Base-by-base conservation (phyloP, 2,888 invertebrate species). In the Rhorus exstirpatorius region DNA sequence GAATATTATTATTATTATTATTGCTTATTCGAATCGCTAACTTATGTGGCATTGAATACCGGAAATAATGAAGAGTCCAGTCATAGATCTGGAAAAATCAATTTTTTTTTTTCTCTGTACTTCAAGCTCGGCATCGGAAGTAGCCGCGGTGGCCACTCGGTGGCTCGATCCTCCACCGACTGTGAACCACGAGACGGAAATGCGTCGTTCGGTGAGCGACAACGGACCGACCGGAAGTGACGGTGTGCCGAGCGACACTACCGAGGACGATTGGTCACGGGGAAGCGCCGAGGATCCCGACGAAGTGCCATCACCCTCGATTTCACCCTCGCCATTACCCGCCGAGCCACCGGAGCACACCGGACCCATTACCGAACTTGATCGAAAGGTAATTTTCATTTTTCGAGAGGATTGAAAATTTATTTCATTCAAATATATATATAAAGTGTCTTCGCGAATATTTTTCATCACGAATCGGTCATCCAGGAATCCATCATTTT, bases 251-350 rank as follows among this genome's bases (percentile, higher is more conserved):
- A 94, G 94, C 78, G 94, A 95, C 83, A 94, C 95, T 83, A 96
- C 95, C 24, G 96, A 96, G 90, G 96, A 96, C 61, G 96, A 96
- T 91, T 96, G 96, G 95, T 96, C 96, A 17, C 94, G 95, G 86
- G 96, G 95, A 60, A 95, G 95, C 92, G 95, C 95, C 86, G 95
- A 95, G 41, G 96, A 96, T 92, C 96, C 95, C 1, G 96, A 94
- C 84, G 92, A 93, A 83, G 95, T 96, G 71, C 83, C 88, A 3
- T 91, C 90, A 0, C 90, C 90, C 0, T 85, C 88, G 1, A 90
- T 85, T 74, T 91, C 91, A 24, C 87, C 88, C 0, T 86, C 86
- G 21, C 89, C 88, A 0, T 86, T 86, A 19, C 89, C 88, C 0
- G 90, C 92, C 3, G 90, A 93, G 70, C 92, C 92, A 1, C 92